These are phyloP conservation scores for Stenurella melanura DNA, from an alignment of 2,888 invertebrate species.

Conservation along the genomic window DNA sequence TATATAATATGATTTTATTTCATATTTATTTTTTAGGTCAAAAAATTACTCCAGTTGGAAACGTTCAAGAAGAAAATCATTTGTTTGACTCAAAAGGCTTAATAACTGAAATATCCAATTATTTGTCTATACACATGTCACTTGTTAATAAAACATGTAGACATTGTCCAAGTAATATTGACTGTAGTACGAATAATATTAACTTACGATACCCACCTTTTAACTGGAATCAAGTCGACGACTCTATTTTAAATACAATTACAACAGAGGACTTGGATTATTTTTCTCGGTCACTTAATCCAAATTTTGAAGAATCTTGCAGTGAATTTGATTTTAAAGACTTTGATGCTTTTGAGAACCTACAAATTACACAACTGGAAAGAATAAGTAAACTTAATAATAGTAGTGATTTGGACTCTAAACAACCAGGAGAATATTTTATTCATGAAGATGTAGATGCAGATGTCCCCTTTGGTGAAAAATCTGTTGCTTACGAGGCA, in stretches of 20 bases:
- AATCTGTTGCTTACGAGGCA: slow-evolving; percentile 59
- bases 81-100: slow-evolving; percentile 71
- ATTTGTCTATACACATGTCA: slow-evolving; percentile 57
- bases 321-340: background rate
- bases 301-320: slow-evolving; percentile 42
- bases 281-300: slow-evolving; percentile 57
- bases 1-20: background rate
- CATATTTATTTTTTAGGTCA: background rate
- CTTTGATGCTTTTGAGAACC: slow-evolving; percentile 24
- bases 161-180: slow-evolving; percentile 73
- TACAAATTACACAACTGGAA: slow-evolving; percentile 50
- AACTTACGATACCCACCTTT: background rate
- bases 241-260: slow-evolving; percentile 58
- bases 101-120: slow-evolving; percentile 71
- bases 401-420: background rate
- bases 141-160: slow-evolving; percentile 68
- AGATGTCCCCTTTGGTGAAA: slow-evolving; percentile 41
- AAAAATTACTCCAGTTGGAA: background rate
- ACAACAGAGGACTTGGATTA: slow-evolving; percentile 60
- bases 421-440: slow-evolving; percentile 38
- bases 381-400: slow-evolving; percentile 16
- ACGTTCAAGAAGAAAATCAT: slow-evolving; percentile 27
- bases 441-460: slow-evolving; percentile 43
- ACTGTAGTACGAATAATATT: slow-evolving; percentile 65
- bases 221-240: slow-evolving; percentile 53